Conservation (phyloP, 2,113 vertebrate genomes). For the Ctenodactylus gundi region DNA sequence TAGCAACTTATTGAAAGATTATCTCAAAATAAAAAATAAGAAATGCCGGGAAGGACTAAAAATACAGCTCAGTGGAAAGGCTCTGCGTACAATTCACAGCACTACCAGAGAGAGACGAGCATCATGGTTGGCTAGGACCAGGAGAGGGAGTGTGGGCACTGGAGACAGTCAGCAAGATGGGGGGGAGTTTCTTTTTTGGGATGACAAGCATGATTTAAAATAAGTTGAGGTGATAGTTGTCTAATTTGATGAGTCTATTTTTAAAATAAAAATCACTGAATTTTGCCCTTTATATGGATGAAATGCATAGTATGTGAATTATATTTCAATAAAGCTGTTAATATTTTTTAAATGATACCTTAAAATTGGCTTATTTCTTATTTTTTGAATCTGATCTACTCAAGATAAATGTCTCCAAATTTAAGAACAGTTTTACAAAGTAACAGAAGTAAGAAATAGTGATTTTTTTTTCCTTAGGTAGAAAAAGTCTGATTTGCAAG, state of each 20-base stretch:
- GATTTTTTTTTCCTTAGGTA: neutral
- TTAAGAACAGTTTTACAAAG: neutral
- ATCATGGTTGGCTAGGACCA: neutral
- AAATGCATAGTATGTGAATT: neutral
- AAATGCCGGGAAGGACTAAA: too few species aligned
- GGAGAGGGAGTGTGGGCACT: neutral
- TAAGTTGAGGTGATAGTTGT: neutral
- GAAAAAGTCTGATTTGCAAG: neutral
- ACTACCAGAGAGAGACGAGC: too few species aligned
- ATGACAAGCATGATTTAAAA: neutral
- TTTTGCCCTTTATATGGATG: neutral
- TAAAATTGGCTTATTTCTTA: neutral
- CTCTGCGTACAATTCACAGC: too few species aligned
- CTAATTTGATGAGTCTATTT: neutral
- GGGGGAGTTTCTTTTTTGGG: neutral
- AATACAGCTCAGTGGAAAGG: too few species aligned
- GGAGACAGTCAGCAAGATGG: neutral
- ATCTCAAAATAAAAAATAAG: too few species aligned
- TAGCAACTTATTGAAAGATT: too few species aligned
- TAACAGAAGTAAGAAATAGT: conserved; percentile 1
- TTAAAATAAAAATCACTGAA: neutral
- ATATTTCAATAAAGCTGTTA: conserved; percentile 19
- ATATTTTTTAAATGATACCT: neutral
- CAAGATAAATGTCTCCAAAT: neutral
- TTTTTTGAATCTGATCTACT: neutral